Evolutionary conservation across 2,888 invertebrate genomes (phyloP), one percentile per base, ranked within the genome.

Genomic region (Amphimallon solstitiale): DNA sequence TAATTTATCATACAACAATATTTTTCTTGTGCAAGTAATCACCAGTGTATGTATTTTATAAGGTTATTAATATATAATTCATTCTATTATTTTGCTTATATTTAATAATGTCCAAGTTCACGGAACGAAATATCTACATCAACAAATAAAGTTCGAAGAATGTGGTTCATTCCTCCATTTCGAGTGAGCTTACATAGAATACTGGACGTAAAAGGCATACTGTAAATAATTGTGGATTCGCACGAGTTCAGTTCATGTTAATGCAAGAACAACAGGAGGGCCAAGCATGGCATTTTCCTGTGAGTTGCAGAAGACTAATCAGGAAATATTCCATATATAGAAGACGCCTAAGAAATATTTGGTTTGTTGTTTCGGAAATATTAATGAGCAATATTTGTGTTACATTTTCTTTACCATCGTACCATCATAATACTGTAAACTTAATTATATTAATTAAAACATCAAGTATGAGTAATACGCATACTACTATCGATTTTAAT

Each of bases 81-180:
- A n/a, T n/a, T n/a, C n/a, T n/a, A n/a, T n/a, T n/a, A n/a, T n/a
- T n/a, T n/a, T n/a, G n/a, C n/a, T n/a, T n/a, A n/a, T n/a, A n/a
- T n/a, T n/a, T n/a, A n/a, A n/a, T n/a, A 5, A 23, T 4, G 29
- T 29, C 29, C 35, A 17, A 51, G 51, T 51, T 17, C 51, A 35
- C 34, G 29, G 15, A 51, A 51, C 49, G 49, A 34, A 51, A 51
- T 34, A 51, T 51, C 34, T 51, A 51, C 34, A 51, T 51, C 51
- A 51, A 35, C 35, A 35, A 51, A 51, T 34, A 51, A 51, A 35
- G 21, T 35, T 51, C 10, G 10, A 51, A 34, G 51, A 35, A 51
- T 35, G 51, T 17, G 15, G 35, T 35, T 19, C 35, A 35, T 35
- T 34, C 35, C 9, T 35, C 51, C 35, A 10, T 51, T 35, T 51